These are phyloP conservation scores for Melanotaenia parkinsoni DNA, from an alignment of 2,797 vertebrate species.

Conservation along the genomic window DNA sequence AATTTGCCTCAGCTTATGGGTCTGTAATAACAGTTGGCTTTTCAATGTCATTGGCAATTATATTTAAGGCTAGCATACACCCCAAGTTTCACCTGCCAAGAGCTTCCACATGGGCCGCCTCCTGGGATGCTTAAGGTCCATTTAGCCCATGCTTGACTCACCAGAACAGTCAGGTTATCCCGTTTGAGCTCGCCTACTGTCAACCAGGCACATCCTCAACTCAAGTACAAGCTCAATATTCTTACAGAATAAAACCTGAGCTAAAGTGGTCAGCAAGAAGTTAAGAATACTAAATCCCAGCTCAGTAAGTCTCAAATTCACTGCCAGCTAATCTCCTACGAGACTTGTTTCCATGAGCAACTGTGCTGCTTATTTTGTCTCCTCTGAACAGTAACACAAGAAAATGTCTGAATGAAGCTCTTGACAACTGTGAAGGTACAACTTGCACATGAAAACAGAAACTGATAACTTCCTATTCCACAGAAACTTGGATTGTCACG, in stretches of 20 bases:
- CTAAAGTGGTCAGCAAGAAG: slow-evolving; percentile 18
- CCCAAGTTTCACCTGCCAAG: slow-evolving; percentile 15
- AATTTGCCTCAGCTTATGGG: slow-evolving; percentile 16
- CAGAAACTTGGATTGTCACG: neutral
- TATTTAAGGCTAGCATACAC: slow-evolving; percentile 8
- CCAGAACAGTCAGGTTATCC: slow-evolving; percentile 43
- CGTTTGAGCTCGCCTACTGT: slow-evolving; percentile 54
- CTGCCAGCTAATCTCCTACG: neutral
- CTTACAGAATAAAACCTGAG: slow-evolving; percentile 43
- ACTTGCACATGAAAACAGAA: neutral
- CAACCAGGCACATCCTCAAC: slow-evolving; percentile 48
- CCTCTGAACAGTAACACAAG: neutral
- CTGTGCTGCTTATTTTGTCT: neutral
- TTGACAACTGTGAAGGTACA: neutral
- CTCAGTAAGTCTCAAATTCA: slow-evolving; percentile 11
- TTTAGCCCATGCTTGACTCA: slow-evolving; percentile 41
- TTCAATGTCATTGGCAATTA: neutral
- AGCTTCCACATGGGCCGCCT: slow-evolving; percentile 4
- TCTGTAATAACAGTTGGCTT: slow-evolving; percentile 34
- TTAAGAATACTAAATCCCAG: slow-evolving; percentile 36
- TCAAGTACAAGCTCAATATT: slow-evolving; percentile 56
- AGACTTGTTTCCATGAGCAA: neutral
- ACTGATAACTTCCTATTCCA: neutral
- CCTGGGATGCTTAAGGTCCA: slow-evolving; percentile 22
- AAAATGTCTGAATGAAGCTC: neutral